A percentile compares a stretch with the other conserved stretches of the same genome.
phyloP scores from a whole-genome alignment of 2,113 vertebrate genomes.

The Rhinolophus sinicus region DNA sequence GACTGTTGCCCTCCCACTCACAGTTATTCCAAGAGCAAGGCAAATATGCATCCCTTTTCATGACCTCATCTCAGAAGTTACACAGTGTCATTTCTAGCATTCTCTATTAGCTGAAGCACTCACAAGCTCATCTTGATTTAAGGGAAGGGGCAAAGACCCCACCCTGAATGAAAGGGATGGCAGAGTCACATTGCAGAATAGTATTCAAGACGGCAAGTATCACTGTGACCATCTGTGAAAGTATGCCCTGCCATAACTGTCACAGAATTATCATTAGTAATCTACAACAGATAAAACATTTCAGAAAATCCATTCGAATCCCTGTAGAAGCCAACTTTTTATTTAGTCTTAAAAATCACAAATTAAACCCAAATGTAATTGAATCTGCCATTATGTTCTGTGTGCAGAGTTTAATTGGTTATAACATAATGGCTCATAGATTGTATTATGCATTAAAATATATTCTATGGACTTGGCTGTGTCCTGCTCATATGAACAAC shows the following conservation, averaged over 20 bases:
- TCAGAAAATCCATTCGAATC: not conserved
- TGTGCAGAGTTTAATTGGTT: not conserved
- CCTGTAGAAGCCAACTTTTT: not conserved
- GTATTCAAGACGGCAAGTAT: too few species aligned
- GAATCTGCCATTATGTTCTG: not conserved
- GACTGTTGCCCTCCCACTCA: rapidly evolving
- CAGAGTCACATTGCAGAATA: too few species aligned
- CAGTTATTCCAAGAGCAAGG: too few species aligned
- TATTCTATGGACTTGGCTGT: not conserved
- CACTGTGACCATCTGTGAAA: not conserved
- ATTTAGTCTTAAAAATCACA: not conserved
- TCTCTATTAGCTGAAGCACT: not conserved
- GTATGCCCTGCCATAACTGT: too few species aligned
- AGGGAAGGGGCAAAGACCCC: too few species aligned
- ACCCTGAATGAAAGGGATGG: not conserved
- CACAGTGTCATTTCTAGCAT: not conserved
- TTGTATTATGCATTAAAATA: not conserved
- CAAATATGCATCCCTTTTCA: not conserved
- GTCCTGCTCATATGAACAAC: not conserved
- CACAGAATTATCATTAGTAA: not conserved
- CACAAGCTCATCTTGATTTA: not conserved
- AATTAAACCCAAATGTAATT: not conserved
- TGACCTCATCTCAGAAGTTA: not conserved
- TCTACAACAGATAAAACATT: not conserved
- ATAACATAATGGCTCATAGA: not conserved